Percentiles rank a stretch among this genome's conserved stretches.
Evolutionary conservation across 2,113 vertebrate genomes (phyloP).

Genomic region (Madoqua kirkii): DNA sequence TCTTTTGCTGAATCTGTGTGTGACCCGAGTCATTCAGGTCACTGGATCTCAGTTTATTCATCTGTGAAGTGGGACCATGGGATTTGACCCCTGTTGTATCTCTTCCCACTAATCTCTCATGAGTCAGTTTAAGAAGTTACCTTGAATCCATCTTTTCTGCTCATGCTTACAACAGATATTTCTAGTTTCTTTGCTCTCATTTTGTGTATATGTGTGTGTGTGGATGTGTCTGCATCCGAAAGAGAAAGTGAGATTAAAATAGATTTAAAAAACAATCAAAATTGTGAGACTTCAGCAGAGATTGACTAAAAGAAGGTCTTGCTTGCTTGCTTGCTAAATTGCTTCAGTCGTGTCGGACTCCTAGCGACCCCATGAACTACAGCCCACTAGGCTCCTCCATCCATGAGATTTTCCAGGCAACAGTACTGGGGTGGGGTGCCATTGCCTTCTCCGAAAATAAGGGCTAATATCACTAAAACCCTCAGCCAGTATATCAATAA

Average conservation of each 20-base stretch:
- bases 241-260: not conserved
- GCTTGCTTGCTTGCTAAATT: too few relatives aligned
- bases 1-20: not conserved
- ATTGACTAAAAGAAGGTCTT: slow-evolving; percentile 45
- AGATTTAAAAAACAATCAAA: slow-evolving; percentile 12
- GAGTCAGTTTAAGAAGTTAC: not conserved
- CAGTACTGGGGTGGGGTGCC: too few relatives aligned
- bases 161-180: not conserved
- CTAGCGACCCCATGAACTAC: too few relatives aligned
- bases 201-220: not conserved
- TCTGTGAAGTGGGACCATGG: not conserved
- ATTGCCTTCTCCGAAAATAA: not conserved
- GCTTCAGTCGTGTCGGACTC: too few relatives aligned
- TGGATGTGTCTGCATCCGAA: not conserved
- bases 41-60: not conserved
- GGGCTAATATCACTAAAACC: slow-evolving; percentile 27
- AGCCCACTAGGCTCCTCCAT: too few relatives aligned
- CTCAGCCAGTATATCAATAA: not conserved
- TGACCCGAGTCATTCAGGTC: not conserved
- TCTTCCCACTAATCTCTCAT: not conserved
- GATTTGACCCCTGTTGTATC: not conserved
- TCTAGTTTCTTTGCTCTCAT: not conserved
- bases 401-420: too few relatives aligned
- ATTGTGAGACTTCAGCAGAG: slow-evolving; percentile 14
- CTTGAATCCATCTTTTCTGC: not conserved